Percentiles rank a stretch among this genome's conserved stretches.
Conservation (phyloP, 2,113 vertebrate species). For the Raphicerus campestris region DNA sequence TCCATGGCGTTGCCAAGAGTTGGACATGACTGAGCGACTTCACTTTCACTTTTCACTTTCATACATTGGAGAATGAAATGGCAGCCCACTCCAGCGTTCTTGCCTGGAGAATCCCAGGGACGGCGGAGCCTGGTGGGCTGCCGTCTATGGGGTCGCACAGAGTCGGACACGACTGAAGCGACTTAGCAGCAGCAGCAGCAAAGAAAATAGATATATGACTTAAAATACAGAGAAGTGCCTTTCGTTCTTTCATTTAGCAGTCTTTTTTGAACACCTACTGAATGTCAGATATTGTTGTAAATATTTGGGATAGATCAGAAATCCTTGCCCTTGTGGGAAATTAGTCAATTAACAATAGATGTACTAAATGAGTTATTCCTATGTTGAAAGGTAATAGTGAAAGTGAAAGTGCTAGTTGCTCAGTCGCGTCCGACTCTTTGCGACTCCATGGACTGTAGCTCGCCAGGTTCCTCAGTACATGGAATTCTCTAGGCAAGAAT, state of each 20-base stretch:
- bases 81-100: too few species aligned
- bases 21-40: too few species aligned
- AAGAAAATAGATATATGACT: background rate
- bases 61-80: too few species aligned
- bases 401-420: background rate
- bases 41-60: too few species aligned
- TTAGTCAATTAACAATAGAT: background rate
- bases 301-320: conserved; percentile 6
- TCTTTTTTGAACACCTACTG: background rate
- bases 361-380: background rate
- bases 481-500: background rate
- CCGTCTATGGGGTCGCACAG: too few species aligned
- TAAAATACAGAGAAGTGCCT: background rate
- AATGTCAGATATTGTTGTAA: background rate
- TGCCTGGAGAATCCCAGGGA: too few species aligned
- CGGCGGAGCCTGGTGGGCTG: too few species aligned
- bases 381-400: background rate
- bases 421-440: background rate
- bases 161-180: too few species aligned
- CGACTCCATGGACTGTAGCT: background rate
- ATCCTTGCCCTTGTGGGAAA: background rate
- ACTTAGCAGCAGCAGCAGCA: background rate
- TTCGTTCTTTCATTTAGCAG: background rate
- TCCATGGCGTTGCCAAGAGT: too few species aligned
- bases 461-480: background rate